phyloP scores from a whole-genome alignment of 2,797 vertebrate genomes.

The Intellagama lesueurii region DNA sequence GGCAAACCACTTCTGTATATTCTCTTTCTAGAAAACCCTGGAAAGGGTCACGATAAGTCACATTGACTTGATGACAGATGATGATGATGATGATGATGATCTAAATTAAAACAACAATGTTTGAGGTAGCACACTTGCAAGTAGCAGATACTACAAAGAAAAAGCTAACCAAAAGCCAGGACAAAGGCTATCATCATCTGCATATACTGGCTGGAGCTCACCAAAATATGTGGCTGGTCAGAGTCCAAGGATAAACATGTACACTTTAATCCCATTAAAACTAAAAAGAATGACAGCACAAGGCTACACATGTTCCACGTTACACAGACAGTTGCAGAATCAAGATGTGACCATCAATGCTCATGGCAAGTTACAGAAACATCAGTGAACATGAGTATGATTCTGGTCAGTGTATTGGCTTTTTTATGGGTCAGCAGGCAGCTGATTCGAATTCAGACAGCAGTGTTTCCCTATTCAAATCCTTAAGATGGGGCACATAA shows the following conservation, averaged over 20 bases:
- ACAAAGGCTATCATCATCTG: not conserved
- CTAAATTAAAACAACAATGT: not conserved
- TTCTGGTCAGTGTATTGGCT: not conserved
- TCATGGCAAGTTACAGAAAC: too few relatives aligned
- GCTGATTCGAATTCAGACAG: not conserved
- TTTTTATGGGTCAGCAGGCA: not conserved
- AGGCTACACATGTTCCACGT: not conserved
- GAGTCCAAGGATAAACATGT: not conserved
- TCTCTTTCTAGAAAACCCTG: too few relatives aligned
- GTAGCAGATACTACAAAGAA: too few relatives aligned
- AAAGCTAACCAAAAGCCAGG: not conserved
- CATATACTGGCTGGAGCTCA: not conserved
- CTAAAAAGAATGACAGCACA: not conserved
- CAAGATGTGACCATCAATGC: too few relatives aligned
- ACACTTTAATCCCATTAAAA: not conserved
- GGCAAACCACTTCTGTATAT: too few relatives aligned
- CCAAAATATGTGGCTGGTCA: not conserved
- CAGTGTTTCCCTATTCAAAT: not conserved
- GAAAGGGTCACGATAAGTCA: too few relatives aligned
- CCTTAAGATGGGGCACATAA: not conserved
- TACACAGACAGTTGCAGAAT: too few relatives aligned
- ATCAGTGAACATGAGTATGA: not conserved
- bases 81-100: not conserved
- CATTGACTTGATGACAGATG: too few relatives aligned
- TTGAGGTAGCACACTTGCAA: not conserved